Evolutionary conservation across 2,888 invertebrate species (phyloP), one percentile per base, ranked within the genome.

Genomic region (Protophormia terraenovae): DNA sequence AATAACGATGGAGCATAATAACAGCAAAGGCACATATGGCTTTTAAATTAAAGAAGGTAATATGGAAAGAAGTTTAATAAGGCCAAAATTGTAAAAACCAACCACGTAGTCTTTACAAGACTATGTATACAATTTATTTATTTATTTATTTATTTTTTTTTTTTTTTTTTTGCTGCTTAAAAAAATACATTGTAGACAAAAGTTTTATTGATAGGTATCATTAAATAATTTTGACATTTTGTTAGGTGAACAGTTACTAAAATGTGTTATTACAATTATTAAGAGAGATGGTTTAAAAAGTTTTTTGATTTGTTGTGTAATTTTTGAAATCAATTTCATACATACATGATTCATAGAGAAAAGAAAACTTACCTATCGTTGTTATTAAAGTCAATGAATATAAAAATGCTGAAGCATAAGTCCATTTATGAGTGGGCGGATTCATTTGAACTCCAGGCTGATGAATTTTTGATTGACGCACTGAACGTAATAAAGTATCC

Each of bases 341-440:
- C 10, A 35, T 35, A 35, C 10, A 35, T 35, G 45, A 55, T 35
- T 55, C 8, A 19, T n/a, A 73, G 35, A 45, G 19, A 22, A 3
- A 7, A 16, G 24, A 35, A 66, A 55, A 85, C 96, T 95, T 93
- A 98, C 98, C 98, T 89, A 98, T 98, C 47, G 98, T 98, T 8
- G 98, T 98, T 90, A 98, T 98, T 87, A 98, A 95, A 19, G 98
- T 98, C 88, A 98, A 94, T 29, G 98, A 98, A 92, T 98, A 98
- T 67, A 98, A 94, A 91, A 98, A 97, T 88, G 98, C 97, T 87
- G 97, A 97, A 87, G 97, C 96, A 92, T 98, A 97, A 62, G 97
- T 97, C 98, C 98, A 98, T 88, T 96, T 94, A 90, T 96, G 96
- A 88, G 95, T 93, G 72, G 92, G 92, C 67, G 92, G 91, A 90